phyloP scores from a whole-genome alignment of 2,113 vertebrate species.

The Progne subis region DNA sequence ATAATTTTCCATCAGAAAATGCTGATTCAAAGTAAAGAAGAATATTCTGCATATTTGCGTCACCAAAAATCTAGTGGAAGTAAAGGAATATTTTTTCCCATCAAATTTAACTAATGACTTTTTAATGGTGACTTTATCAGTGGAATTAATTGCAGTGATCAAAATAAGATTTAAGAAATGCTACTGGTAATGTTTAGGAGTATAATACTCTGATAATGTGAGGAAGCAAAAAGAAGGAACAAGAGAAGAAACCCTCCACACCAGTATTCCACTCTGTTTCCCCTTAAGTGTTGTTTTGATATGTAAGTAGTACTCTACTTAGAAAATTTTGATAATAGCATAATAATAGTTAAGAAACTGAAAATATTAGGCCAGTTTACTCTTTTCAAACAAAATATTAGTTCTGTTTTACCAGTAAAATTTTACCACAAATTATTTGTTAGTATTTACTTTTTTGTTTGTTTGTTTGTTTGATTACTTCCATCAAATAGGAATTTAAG shows the following conservation, averaged over 20 bases:
- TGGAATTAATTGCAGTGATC: not conserved
- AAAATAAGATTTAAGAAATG: not conserved
- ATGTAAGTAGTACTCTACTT: not conserved
- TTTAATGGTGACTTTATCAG: not conserved
- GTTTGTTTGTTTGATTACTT: not conserved
- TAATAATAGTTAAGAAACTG: not conserved
- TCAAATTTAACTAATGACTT: not conserved
- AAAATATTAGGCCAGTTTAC: not conserved
- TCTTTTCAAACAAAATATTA: not conserved
- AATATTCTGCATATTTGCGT: not conserved
- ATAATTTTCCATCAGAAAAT: not conserved
- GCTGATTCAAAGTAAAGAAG: not conserved
- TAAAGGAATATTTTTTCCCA: not conserved
- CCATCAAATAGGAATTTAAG: not conserved
- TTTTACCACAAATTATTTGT: not conserved
- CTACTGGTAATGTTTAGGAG: not conserved
- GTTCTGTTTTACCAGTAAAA: not conserved
- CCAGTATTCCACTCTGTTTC: not conserved
- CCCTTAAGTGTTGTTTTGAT: not conserved
- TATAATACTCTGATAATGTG: not conserved
- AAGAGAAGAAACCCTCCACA: not conserved
- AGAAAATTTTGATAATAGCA: not conserved
- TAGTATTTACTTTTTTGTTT: not conserved
- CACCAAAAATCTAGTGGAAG: not conserved
- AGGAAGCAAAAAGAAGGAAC: not conserved